Percentiles rank a stretch among this genome's conserved stretches.
Evolutionary conservation across 2,888 invertebrate species (phyloP).

Genomic region (Calliopum simillimum): DNA sequence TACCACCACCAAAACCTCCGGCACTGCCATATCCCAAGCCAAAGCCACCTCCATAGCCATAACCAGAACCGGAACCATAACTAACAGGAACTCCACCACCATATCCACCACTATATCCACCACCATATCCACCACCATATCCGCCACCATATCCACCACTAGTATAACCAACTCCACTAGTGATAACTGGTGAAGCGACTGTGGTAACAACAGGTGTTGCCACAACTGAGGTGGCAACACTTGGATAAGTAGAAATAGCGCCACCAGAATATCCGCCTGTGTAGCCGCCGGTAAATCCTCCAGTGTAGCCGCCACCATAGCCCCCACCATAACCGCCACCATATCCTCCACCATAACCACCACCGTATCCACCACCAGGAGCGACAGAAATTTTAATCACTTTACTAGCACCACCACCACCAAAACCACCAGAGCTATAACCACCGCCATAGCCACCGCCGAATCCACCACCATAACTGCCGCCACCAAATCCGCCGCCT

Average conservation of each 20-base stretch:
- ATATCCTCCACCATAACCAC: constrained; percentile 46
- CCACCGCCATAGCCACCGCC: constrained; percentile 42
- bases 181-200: not conserved
- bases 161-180: constrained; percentile 20
- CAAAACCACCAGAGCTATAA: constrained; percentile 12
- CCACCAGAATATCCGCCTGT: constrained; percentile 44
- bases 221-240: constrained; percentile 3
- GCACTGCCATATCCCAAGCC: constrained; percentile 51
- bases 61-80: constrained; percentile 51
- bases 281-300: constrained; percentile 26
- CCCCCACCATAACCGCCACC: constrained; percentile 39
- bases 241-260: constrained; percentile 7
- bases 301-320: constrained; percentile 31
- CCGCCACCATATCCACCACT: constrained; percentile 26
- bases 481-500: not conserved
- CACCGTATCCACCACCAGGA: constrained; percentile 40
- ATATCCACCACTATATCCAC: constrained; percentile 27
- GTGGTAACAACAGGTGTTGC: constrained; percentile 18
- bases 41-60: constrained; percentile 50
- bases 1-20: constrained; percentile 28
- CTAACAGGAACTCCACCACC: constrained; percentile 43
- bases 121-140: constrained; percentile 21
- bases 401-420: constrained; percentile 9
- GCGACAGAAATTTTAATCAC: constrained; percentile 8
- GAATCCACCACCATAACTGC: constrained; percentile 36